Evolutionary conservation across 2,888 invertebrate species (phyloP).

Genomic region (Hypena proboscidalis): DNA sequence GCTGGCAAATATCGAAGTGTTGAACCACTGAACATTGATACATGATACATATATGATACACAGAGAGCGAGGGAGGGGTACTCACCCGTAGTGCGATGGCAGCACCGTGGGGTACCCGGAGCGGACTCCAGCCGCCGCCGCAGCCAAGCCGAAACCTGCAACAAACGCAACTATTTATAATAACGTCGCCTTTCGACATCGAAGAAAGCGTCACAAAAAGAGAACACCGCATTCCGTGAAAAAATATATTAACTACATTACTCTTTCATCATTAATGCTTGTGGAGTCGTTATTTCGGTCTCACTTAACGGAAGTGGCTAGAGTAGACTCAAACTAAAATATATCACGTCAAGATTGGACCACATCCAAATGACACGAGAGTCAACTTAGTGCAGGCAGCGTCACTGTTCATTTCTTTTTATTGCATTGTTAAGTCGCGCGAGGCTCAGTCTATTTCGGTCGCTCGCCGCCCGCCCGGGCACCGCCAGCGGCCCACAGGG

Average conservation of each 20-base stretch:
- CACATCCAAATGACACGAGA: conserved; percentile 81
- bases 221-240: conserved; percentile 55
- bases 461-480: conserved; percentile 79
- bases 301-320: conserved; percentile 80
- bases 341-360: conserved; percentile 74
- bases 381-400: conserved; percentile 81
- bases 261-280: conserved; percentile 64
- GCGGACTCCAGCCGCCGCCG: conserved; percentile 88
- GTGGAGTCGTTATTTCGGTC: conserved; percentile 66
- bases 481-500: conserved; percentile 71
- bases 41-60: conserved; percentile 67
- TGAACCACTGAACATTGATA: conserved; percentile 82
- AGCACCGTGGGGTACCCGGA: conserved; percentile 92
- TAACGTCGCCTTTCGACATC: conserved; percentile 25
- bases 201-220: conserved; percentile 53
- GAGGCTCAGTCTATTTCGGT: conserved; percentile 78
- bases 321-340: conserved; percentile 70
- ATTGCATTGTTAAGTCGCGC: conserved; percentile 84
- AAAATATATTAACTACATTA: conserved; percentile 47
- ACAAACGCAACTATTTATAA: conserved; percentile 58
- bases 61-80: conserved; percentile 52
- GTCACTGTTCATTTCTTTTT: conserved; percentile 84
- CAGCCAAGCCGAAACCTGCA: conserved; percentile 78
- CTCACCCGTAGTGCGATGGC: conserved; percentile 95
- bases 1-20: conserved; percentile 83